Base-by-base conservation (phyloP, 2,113 vertebrate genomes). In the Zosterops lateralis region DNA sequence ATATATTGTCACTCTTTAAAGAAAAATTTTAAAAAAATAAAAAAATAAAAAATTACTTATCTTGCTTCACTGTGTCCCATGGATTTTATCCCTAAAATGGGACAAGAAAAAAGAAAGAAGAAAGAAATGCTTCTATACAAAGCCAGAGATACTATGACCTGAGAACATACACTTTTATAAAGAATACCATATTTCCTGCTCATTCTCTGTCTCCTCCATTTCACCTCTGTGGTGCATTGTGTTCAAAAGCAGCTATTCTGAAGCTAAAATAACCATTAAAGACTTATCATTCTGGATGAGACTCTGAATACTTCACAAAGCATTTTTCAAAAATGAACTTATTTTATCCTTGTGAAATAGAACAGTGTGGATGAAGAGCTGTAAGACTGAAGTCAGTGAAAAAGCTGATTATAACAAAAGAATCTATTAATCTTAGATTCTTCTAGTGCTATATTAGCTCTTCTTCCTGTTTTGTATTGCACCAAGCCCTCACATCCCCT, bases 261-360 rank as follows among this genome's bases (percentile, higher is more conserved):
- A 89, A 92, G 47, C 77, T 72, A 95, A 96, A 94, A 95, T 93
- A 92, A 58, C 54, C 85, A 84, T 92, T 91, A 96, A 93, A 93
- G 89, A 28, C 66, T 75, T 81, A 90, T 87, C 21, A 70, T 91
- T 95, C 78, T 58, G 29, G 32, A 58, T 4, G 40, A 87, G 58
- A 38, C 75, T 79, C 47, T 89, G 73, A 89, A 89, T 65, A 51
- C 19, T 87, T 91, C 84, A 93, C 58, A 96, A 92, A 91, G 29
- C 25, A 68, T 72, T 89, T 93, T 82, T 84, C 7, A 89, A 72
- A 95, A 93, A 67, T 61, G 84, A 85, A 77, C 9, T 66, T 91
- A 64, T 92, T 95, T n/a, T 84, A 31, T 58, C 67, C 38, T 75
- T 87, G 28, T 89, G 67, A 70, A 66, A 28, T 92, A 51, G 31